Percentiles rank a stretch among this genome's conserved stretches.
These are phyloP conservation scores for Pedetes capensis DNA, from an alignment of 2,113 vertebrate species.

Conservation along the genomic window DNA sequence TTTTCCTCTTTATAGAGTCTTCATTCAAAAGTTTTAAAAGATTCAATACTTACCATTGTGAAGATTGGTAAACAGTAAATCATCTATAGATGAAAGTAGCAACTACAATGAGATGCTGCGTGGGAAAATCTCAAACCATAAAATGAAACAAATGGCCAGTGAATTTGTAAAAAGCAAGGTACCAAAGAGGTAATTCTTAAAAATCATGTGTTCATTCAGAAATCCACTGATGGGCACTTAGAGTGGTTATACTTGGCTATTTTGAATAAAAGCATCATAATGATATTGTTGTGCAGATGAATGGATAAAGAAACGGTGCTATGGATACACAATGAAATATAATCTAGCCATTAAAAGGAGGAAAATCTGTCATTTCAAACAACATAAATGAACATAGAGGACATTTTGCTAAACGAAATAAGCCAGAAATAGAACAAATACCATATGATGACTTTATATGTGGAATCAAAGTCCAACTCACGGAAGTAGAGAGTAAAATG, in stretches of 20 bases:
- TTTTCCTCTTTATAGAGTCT: background rate
- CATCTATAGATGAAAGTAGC: background rate
- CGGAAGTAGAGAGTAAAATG: background rate
- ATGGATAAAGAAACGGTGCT: background rate
- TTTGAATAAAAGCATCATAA: background rate
- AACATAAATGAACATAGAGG: background rate
- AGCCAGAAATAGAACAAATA: background rate
- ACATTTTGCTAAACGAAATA: too few species aligned
- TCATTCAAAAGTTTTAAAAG: background rate
- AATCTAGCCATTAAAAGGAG: background rate
- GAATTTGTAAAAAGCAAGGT: background rate
- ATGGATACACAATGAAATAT: background rate
- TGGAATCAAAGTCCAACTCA: background rate
- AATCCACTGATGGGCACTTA: background rate
- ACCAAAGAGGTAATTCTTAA: background rate
- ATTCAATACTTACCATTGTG: background rate
- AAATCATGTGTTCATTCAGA: background rate
- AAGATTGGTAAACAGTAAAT: background rate
- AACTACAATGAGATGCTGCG: background rate
- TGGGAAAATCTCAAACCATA: background rate
- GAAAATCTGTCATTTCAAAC: background rate
- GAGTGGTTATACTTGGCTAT: too few species aligned
- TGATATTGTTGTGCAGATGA: background rate
- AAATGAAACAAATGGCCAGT: background rate
- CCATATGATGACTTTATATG: too few species aligned